These are phyloP conservation scores for Microdon myrmicae DNA, from an alignment of 2,888 invertebrate genomes.

Conservation along the genomic window DNA sequence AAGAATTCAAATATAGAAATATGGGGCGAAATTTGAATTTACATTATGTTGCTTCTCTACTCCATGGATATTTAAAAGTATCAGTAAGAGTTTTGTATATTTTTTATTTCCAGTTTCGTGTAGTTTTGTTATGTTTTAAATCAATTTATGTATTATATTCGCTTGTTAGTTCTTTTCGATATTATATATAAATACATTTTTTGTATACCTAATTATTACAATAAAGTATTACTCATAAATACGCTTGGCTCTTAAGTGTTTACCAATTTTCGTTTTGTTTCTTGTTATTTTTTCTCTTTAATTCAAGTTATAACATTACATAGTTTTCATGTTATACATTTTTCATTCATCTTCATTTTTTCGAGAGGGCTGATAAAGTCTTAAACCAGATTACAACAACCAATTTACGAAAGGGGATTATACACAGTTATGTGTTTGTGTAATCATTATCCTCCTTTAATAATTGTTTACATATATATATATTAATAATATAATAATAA, in stretches of 20 bases:
- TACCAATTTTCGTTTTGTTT: constrained; percentile 10
- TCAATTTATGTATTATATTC: constrained; percentile 34
- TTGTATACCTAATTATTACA: constrained; percentile 46
- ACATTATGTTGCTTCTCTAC: background rate
- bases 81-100: background rate
- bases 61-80: background rate
- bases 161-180: constrained; percentile 41
- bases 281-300: constrained; percentile 12
- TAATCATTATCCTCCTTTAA: constrained; percentile 3
- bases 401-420: constrained; percentile 17
- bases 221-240: constrained; percentile 53
- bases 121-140: background rate
- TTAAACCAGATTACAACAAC: constrained; percentile 24
- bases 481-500: too few species aligned
- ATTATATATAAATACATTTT: constrained; percentile 50
- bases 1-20: constrained; percentile 1
- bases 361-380: constrained; percentile 1
- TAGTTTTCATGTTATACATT: background rate
- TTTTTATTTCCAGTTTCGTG: constrained; percentile 4
- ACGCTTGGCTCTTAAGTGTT: constrained; percentile 33
- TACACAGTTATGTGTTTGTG: constrained; percentile 15
- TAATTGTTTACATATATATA: too few species aligned
- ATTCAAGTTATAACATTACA: constrained; percentile 6
- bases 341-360: constrained; percentile 12
- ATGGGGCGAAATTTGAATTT: background rate